These are phyloP conservation scores for Anguilla rostrata DNA, from an alignment of 2,113 vertebrate species.

Conservation along the genomic window DNA sequence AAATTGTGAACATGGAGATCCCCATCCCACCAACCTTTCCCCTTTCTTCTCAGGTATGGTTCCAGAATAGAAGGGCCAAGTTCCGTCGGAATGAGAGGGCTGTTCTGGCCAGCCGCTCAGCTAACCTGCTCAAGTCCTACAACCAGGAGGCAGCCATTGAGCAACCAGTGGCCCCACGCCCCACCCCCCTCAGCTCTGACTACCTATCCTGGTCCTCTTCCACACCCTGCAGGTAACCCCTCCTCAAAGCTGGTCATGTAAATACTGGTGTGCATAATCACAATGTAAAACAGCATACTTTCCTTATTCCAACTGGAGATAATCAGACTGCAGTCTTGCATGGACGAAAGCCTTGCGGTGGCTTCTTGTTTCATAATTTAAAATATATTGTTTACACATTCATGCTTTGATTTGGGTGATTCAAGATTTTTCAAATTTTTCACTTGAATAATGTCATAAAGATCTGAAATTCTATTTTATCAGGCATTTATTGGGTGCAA, in stretches of 20 bases:
- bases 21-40: not conserved
- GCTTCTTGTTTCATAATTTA: too few species aligned
- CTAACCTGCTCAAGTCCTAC: constrained; percentile 74
- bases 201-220: constrained; percentile 75
- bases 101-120: constrained; percentile 71
- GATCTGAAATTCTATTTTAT: not conserved
- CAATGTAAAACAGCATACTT: too few species aligned
- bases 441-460: not conserved
- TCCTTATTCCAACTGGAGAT: too few species aligned
- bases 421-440: not conserved
- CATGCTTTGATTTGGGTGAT: not conserved
- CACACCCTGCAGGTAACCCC: constrained; percentile 70
- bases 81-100: constrained; percentile 78
- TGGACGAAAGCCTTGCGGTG: too few species aligned
- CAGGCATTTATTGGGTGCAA: not conserved
- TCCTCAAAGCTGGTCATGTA: not conserved
- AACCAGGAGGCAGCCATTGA: constrained; percentile 74
- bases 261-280: too few species aligned
- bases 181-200: constrained; percentile 66
- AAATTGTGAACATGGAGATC: not conserved
- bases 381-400: too few species aligned
- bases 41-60: constrained; percentile 71
- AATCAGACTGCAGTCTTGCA: too few species aligned
- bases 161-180: constrained; percentile 73
- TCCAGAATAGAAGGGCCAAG: constrained; percentile 81